A percentile compares a stretch with the other conserved stretches of the same genome.
Evolutionary conservation across 2,888 invertebrate genomes (phyloP).

Genomic region (Mesoligia furuncula): DNA sequence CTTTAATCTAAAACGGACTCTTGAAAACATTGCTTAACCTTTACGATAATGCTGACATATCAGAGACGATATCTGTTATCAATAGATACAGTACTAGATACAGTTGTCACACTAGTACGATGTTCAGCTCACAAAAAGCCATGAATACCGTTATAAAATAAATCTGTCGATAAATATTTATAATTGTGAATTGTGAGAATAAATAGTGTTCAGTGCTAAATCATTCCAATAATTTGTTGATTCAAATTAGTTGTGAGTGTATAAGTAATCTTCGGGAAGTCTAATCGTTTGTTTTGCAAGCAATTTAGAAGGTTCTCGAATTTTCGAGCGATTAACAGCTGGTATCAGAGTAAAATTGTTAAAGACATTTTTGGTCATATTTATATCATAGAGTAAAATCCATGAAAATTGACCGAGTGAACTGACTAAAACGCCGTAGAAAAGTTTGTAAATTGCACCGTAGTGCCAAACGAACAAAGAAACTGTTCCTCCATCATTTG

Average conservation of each 20-base stretch:
- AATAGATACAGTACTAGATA: conserved; percentile 32
- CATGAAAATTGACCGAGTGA: background rate
- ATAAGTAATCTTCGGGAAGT: conserved; percentile 30
- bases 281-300: conserved; percentile 57
- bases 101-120: conserved; percentile 39
- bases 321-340: background rate
- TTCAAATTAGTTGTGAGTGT: conserved; percentile 78
- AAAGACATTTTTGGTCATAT: background rate
- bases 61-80: conserved; percentile 53
- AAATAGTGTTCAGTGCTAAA: conserved; percentile 11
- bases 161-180: conserved; percentile 45
- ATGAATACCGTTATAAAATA: conserved; percentile 54
- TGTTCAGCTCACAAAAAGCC: conserved; percentile 38
- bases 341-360: background rate
- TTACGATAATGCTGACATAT: conserved; percentile 63
- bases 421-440: background rate
- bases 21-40: conserved; percentile 61
- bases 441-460: background rate
- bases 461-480: background rate
- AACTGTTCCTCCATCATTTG: background rate
- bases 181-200: conserved; percentile 34
- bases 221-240: conserved; percentile 79
- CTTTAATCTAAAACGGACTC: conserved; percentile 33
- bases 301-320: conserved; percentile 51
- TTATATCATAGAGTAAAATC: background rate